Percentiles rank a stretch among this genome's conserved stretches.
Evolutionary conservation across 2,113 vertebrate genomes (phyloP).

Genomic region (Esox niger): DNA sequence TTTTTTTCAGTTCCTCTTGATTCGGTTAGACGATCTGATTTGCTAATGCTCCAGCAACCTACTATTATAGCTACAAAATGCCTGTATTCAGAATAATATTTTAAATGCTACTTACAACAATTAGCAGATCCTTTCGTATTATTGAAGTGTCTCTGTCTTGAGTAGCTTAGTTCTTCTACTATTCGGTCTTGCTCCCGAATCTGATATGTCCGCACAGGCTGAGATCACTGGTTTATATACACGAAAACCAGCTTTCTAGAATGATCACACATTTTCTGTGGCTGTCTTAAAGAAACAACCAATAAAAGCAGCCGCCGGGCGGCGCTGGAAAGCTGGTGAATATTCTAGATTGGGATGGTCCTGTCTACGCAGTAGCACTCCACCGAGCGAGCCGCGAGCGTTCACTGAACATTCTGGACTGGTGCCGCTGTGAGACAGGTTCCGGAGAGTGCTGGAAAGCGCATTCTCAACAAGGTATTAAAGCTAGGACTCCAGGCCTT

Average conservation of each 20-base stretch:
- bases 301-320: constrained; percentile 52
- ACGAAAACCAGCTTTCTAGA: constrained; percentile 49
- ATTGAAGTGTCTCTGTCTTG: constrained; percentile 15
- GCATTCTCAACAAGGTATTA: constrained; percentile 13
- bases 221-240: constrained; percentile 43
- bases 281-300: constrained; percentile 41
- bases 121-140: neutral
- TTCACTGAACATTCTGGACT: constrained; percentile 32
- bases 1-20: no score
- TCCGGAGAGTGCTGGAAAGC: constrained; percentile 9
- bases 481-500: constrained; percentile 8
- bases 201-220: constrained; percentile 26
- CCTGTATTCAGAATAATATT: neutral
- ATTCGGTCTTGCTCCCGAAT: constrained; percentile 4
- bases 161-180: constrained; percentile 1
- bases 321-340: constrained; percentile 34
- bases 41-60: no score
- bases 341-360: constrained; percentile 46
- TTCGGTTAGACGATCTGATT: no score
- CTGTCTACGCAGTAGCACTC: constrained; percentile 21
- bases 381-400: neutral
- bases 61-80: neutral
- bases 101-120: constrained; percentile 60
- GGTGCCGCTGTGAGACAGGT: constrained; percentile 16
- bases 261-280: constrained; percentile 22